Conservation (phyloP, 2,888 invertebrate genomes). For the Spodoptera exigua region DNA sequence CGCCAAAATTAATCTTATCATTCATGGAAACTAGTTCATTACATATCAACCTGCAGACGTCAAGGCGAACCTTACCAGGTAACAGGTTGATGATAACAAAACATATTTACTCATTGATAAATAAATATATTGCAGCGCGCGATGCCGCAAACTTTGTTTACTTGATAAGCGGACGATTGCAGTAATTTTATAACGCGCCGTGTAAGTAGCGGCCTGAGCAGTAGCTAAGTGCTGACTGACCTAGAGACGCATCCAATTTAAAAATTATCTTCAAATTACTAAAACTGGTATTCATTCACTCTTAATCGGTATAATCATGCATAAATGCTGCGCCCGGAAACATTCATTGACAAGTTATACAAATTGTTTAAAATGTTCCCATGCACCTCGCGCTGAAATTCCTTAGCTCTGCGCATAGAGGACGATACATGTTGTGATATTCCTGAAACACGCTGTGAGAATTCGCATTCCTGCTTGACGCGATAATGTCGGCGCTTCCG, state of each 20-base stretch:
- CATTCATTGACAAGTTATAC: constrained; percentile 29
- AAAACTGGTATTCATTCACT: constrained; percentile 51
- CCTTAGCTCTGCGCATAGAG: background rate
- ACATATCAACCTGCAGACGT: constrained; percentile 65
- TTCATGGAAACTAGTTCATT: constrained; percentile 77
- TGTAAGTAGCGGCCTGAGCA: constrained; percentile 8
- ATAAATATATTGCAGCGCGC: constrained; percentile 63
- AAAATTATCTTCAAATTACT: constrained; percentile 43
- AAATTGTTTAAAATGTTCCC: constrained; percentile 24
- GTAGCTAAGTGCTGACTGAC: constrained; percentile 21
- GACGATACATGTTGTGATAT: constrained; percentile 21
- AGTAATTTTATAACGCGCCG: constrained; percentile 30
- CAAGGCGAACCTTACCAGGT: constrained; percentile 67
- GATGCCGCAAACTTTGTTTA: constrained; percentile 65
- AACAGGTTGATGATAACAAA: constrained; percentile 67
- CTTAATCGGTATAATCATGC: constrained; percentile 28
- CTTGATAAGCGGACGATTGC: constrained; percentile 58
- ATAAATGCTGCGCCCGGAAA: constrained; percentile 32
- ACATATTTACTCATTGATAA: constrained; percentile 68
- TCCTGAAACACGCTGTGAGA: constrained; percentile 18
- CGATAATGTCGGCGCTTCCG: constrained; percentile 51
- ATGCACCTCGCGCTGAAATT: constrained; percentile 10
- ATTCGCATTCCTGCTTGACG: constrained; percentile 43
- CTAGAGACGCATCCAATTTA: constrained; percentile 44
- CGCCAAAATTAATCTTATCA: constrained; percentile 80